Conservation (phyloP, 2,797 vertebrate genomes). For the Anomalospiza imberbis region DNA sequence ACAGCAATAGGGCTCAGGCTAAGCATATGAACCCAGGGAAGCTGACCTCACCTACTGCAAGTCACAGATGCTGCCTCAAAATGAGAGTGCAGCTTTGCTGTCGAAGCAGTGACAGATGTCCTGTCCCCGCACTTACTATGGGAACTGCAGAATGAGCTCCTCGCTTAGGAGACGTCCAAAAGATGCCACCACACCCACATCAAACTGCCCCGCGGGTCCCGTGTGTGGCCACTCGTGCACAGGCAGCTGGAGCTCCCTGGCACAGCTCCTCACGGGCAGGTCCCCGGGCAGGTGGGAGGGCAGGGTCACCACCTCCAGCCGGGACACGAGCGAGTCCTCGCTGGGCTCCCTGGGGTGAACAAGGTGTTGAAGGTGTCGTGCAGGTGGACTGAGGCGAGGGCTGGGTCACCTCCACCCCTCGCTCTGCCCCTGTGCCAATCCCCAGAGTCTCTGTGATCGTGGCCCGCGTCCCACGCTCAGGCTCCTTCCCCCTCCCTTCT, state of each 20-base stretch:
- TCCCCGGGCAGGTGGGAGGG: conserved; percentile 49
- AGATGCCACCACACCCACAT: conserved; percentile 92
- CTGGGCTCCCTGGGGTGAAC: not conserved
- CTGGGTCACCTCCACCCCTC: not conserved
- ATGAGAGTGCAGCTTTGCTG: fast-evolving
- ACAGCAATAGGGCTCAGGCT: not conserved
- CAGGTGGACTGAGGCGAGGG: not conserved
- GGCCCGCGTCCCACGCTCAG: not conserved
- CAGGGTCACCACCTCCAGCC: conserved; percentile 88
- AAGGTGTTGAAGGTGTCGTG: not conserved
- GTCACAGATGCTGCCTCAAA: not conserved
- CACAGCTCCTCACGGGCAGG: conserved; percentile 83
- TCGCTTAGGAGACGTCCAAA: conserved; percentile 89
- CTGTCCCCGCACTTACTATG: conserved; percentile 78
- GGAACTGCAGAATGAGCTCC: conserved; percentile 86
- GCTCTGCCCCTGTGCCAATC: not conserved
- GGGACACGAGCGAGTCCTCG: conserved; percentile 68
- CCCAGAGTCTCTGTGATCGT: fast-evolving
- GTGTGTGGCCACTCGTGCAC: conserved; percentile 85
- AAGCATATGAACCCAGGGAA: not conserved
- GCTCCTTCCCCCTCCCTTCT: fast-evolving
- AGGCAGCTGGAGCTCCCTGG: conserved; percentile 75
- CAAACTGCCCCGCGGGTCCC: conserved; percentile 74
- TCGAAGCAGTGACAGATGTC: fast-evolving
- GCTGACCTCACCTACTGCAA: not conserved